Evolutionary conservation across 2,888 invertebrate species (phyloP), one percentile per base, ranked within the genome.

Genomic region (Drosophila tanythrix): DNA sequence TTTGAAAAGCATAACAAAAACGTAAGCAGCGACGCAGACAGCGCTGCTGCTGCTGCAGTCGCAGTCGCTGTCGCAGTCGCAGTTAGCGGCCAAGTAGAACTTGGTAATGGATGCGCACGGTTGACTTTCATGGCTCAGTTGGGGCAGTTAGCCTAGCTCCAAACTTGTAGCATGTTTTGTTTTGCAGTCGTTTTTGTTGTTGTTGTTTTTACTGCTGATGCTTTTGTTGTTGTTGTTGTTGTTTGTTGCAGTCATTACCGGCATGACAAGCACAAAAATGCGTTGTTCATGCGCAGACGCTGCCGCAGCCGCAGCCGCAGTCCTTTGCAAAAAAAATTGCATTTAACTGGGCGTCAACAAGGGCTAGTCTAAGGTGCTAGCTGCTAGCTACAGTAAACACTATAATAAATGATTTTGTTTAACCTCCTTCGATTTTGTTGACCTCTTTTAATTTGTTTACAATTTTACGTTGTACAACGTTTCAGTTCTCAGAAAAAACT

Each of bases 41-140:
- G n/a, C 36, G 46, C 29, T 2, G 43, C 15, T 15, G 46, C 21
- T 0, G 68, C 25, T 25, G 33, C n/a, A 0, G 56, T 29, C n/a
- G 46, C 27, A 0, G 72, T 27, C 33, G 21, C 21, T 21, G 21
- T 21, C 58, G 74, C 57, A 60, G 80, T 74, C 74, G 67, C 82
- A 73, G 77, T 79, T 70, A 58, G 74, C 76, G 69, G 38, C 70
- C 72, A 76, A 80, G 76, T 84, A 89, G 84, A 87, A 89, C 88
- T 82, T 73, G 66, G 82, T 70, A 76, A 58, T 33, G 80, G 86
- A 89, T 75, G 86, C 90, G 86, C 89, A 82, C 84, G 90, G 91
- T 81, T 91, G 91, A 85, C 64, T 91, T 91, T 90, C 91, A 91
- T 91, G 91, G 91, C 91, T 92, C 90, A 91, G 91, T 89, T 90